Percentiles rank a stretch among this genome's conserved stretches.
These are phyloP conservation scores for Paracentrotus lividus DNA, from an alignment of 53 echinoderm and acorn worm genomes.

Conservation along the genomic window DNA sequence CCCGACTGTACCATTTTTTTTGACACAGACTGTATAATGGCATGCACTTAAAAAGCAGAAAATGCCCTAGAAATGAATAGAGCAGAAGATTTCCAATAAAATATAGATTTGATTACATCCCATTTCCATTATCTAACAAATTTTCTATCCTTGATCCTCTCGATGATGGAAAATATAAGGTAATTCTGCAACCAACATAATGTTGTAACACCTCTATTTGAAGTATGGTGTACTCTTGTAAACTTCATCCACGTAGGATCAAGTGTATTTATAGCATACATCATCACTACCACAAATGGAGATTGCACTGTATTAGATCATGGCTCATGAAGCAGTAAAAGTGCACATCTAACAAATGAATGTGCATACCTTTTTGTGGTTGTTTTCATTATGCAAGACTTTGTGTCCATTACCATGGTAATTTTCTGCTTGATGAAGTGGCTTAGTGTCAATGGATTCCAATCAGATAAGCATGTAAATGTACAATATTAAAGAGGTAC, in stretches of 20 bases:
- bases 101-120: background rate
- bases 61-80: background rate
- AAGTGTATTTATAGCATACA: too few relatives aligned
- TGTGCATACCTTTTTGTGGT: background rate
- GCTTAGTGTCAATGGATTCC: background rate
- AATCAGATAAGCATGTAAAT: background rate
- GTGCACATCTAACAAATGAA: background rate
- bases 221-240: too few relatives aligned
- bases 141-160: background rate
- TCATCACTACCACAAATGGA: too few relatives aligned
- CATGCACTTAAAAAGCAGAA: background rate
- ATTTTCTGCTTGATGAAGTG: background rate
- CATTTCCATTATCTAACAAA: background rate
- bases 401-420: background rate
- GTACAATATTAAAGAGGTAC: background rate
- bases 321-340: background rate
- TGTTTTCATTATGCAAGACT: background rate
- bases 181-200: too few relatives aligned
- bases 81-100: background rate
- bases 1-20: too few relatives aligned
- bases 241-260: too few relatives aligned
- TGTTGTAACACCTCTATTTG: too few relatives aligned
- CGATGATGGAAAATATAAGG: too few relatives aligned
- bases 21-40: too few relatives aligned
- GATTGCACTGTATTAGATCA: too few relatives aligned